Evolutionary conservation across 2,797 vertebrate species (phyloP).

Genomic region (Sebastes kiyomatsui): DNA sequence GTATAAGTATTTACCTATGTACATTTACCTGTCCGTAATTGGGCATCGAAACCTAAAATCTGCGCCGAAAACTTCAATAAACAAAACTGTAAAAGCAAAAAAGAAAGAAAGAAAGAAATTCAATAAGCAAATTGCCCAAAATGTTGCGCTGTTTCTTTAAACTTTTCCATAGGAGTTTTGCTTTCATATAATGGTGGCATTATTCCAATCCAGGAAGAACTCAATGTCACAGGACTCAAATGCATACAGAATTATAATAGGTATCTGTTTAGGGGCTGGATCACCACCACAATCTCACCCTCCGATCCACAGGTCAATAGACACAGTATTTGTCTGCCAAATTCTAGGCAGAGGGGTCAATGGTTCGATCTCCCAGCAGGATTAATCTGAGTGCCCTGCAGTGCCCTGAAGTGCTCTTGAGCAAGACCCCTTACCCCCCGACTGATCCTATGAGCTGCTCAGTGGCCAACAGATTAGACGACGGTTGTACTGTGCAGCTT

Average conservation of each 20-base stretch:
- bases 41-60: too few relatives aligned
- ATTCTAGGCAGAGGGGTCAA: not conserved
- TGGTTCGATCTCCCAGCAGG: not conserved
- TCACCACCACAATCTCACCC: not conserved
- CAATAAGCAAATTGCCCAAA: not conserved
- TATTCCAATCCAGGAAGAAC: not conserved
- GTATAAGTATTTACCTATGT: too few relatives aligned
- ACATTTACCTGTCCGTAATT: too few relatives aligned
- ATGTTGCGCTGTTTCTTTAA: not conserved
- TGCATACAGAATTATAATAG: not conserved
- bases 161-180: not conserved
- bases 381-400: not conserved
- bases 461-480: not conserved
- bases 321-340: not conserved
- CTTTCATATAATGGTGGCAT: not conserved
- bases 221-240: not conserved
- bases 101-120: too few relatives aligned
- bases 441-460: not conserved
- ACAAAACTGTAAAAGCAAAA: too few relatives aligned
- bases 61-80: too few relatives aligned
- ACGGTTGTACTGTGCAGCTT: not conserved
- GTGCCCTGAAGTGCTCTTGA: not conserved
- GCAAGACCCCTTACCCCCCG: not conserved
- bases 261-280: not conserved
- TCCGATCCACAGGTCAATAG: not conserved